phyloP scores from a whole-genome alignment of 2,888 invertebrate genomes.

The Acleris cristana region DNA sequence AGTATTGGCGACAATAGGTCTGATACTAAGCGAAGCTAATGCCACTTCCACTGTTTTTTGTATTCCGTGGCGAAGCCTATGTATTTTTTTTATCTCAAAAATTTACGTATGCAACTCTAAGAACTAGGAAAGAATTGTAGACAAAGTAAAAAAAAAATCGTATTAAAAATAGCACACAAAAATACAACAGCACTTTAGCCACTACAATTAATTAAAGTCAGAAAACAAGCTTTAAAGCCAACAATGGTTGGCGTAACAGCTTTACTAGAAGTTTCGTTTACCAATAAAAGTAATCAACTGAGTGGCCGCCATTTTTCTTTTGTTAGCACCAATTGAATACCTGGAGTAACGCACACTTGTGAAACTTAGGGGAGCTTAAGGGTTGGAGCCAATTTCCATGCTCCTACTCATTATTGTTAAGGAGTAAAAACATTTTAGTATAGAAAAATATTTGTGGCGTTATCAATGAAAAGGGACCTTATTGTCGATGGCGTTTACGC shows the following conservation, averaged over 20 bases:
- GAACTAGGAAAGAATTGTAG: too few relatives aligned
- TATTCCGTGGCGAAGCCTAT: too few relatives aligned
- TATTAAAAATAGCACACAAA: too few relatives aligned
- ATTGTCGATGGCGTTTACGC: too few relatives aligned
- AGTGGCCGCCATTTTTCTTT: conserved; percentile 32
- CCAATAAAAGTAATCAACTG: conserved; percentile 27
- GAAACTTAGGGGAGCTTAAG: conserved; percentile 9
- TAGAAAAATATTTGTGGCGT: background rate
- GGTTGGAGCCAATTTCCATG: background rate
- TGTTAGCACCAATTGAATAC: conserved; percentile 21
- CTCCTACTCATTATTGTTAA: background rate
- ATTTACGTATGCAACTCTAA: too few relatives aligned
- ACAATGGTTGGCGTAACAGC: conserved; percentile 1
- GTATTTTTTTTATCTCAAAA: too few relatives aligned
- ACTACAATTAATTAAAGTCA: conserved; percentile 16
- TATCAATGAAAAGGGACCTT: too few relatives aligned
- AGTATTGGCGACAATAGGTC: too few relatives aligned
- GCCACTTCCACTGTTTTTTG: too few relatives aligned
- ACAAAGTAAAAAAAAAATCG: too few relatives aligned
- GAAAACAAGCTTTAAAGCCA: background rate
- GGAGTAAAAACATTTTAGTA: too few relatives aligned
- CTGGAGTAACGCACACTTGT: conserved; percentile 9
- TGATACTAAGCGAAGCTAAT: too few relatives aligned
- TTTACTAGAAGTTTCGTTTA: conserved; percentile 20
- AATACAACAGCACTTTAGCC: background rate